These are phyloP conservation scores for Mythimna impura DNA, from an alignment of 2,888 invertebrate genomes.

Conservation along the genomic window DNA sequence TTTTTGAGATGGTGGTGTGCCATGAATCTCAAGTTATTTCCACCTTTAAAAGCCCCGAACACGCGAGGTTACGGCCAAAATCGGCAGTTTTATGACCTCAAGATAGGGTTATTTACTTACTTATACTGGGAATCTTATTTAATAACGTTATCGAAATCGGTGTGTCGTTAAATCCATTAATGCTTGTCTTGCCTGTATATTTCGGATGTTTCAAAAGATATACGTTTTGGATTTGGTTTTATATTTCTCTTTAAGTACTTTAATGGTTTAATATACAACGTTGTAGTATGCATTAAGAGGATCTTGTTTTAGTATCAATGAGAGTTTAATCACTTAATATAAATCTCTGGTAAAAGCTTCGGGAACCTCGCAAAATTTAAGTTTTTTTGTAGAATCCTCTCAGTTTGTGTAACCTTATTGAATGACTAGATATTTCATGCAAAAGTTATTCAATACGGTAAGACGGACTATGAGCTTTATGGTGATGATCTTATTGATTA, in stretches of 20 bases:
- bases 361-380: too few relatives aligned
- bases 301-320: slow-evolving; percentile 31
- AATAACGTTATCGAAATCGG: slow-evolving; percentile 83
- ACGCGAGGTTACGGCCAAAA: slow-evolving; percentile 74
- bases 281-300: slow-evolving; percentile 21
- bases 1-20: slow-evolving; percentile 60
- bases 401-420: too few relatives aligned
- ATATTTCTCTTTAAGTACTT: slow-evolving; percentile 56
- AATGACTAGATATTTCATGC: too few relatives aligned
- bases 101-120: slow-evolving; percentile 85
- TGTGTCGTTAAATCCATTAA: slow-evolving; percentile 81
- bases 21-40: slow-evolving; percentile 66
- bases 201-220: slow-evolving; percentile 72
- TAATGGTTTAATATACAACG: slow-evolving; percentile 57
- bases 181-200: slow-evolving; percentile 77
- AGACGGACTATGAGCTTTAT: too few relatives aligned
- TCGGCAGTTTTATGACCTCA: slow-evolving; percentile 81
- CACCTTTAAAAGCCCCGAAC: slow-evolving; percentile 67
- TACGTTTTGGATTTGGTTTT: slow-evolving; percentile 66
- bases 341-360: background rate
- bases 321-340: slow-evolving; percentile 14
- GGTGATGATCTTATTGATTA: too few relatives aligned
- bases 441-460: too few relatives aligned
- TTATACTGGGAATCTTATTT: slow-evolving; percentile 82
- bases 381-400: too few relatives aligned